Base-by-base conservation (phyloP, 1,140 invertebrate species). In the Potamilus streckersoni region DNA sequence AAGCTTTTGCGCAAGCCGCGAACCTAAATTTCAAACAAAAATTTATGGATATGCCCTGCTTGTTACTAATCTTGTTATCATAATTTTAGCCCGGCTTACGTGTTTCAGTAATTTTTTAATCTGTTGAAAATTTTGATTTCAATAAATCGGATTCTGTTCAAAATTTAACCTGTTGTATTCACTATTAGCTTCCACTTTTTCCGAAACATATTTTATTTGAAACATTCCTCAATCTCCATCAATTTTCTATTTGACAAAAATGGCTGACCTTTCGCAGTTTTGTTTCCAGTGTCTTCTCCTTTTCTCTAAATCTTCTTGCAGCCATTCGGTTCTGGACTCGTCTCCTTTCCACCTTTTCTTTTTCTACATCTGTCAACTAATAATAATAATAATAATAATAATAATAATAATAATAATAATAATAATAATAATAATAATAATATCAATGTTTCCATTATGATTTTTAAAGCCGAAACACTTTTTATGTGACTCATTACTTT, bases 241-340 rank as follows among this genome's bases (percentile, higher is more conserved):
- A 14, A 67, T 14, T 3, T 57, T 65, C 20, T 6, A n/a, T 6
- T 23, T n/a, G 38, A 49, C 1, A 23, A 57, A 19, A 17, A 11
- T 38, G 12, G 11, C 70, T 70, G 75, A 84, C 83, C 79, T 82
- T 78, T 16, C 81, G 77, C 14, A 84, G 60, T 17, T 64, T 73
- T 17, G 79, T 74, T 16, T 73, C 80, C 20, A 73, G 79, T 49
- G 71, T 76, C 66, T 81, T 82, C 15, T 80, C 79, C 66, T 77
- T 80, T 58, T 85, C 79, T 19, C 83, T 75, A n/a, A 81, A 85
- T 17, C 80, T 62, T 38, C 76, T 64, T 2, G 83, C 83, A n/a
- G 83, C 83, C 58, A 82, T 20, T n/a, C 80, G 38, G 66, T 85
- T 85, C 59, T 82, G 74, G 23, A 81, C 80, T 23, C 82, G 74